phyloP scores from a whole-genome alignment of 2,113 vertebrate species.

The Ceyx melanurus region DNA sequence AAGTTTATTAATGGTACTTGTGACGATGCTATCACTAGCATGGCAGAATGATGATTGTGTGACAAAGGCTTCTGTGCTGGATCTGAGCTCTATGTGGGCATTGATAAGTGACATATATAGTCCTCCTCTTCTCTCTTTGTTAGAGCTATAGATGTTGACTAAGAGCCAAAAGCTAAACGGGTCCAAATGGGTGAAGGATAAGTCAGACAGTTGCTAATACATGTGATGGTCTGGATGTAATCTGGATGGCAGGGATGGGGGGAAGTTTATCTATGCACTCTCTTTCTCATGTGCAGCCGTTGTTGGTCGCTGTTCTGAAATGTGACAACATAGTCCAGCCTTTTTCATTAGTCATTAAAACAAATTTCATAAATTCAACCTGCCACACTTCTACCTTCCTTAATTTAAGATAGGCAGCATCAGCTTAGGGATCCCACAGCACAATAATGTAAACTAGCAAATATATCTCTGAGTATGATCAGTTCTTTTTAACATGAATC shows the following conservation, averaged over 20 bases:
- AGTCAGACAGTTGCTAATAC: background rate
- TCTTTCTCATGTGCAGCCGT: background rate
- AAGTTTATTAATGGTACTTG: background rate
- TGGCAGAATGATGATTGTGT: background rate
- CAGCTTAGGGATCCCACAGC: background rate
- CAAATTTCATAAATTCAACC: background rate
- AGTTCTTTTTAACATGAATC: background rate
- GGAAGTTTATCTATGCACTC: background rate
- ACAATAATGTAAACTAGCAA: background rate
- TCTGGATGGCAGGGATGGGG: background rate
- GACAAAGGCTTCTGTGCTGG: background rate
- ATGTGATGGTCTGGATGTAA: background rate
- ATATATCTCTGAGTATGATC: background rate
- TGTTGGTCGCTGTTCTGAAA: background rate
- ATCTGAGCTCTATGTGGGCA: background rate
- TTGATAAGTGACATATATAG: background rate
- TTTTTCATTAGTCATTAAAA: background rate
- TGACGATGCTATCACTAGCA: background rate
- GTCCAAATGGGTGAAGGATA: background rate
- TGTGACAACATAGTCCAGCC: background rate
- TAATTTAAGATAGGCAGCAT: background rate
- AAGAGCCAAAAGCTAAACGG: constrained; percentile 13
- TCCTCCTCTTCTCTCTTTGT: background rate
- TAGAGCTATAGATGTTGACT: constrained; percentile 20
- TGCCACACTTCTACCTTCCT: background rate